Percentiles rank a stretch among this genome's conserved stretches.
Conservation (phyloP, 2,797 vertebrate species). For the Phoebastria nigripes region DNA sequence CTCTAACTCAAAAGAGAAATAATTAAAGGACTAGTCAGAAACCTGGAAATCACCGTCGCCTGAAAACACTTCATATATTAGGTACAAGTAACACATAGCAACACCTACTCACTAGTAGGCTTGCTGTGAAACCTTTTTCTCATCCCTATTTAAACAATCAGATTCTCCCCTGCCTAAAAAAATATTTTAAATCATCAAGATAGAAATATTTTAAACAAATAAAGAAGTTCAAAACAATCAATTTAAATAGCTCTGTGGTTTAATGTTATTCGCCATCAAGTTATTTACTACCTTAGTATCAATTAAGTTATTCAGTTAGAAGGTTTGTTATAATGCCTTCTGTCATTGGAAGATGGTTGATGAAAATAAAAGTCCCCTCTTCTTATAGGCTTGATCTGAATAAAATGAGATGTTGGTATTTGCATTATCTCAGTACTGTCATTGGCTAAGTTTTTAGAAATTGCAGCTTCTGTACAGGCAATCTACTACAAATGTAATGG, state of each 20-base stretch:
- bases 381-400: background rate
- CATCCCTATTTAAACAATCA: background rate
- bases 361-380: background rate
- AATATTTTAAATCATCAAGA: background rate
- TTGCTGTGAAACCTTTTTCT: background rate
- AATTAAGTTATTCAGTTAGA: background rate
- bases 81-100: background rate
- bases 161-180: background rate
- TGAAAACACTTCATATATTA: background rate
- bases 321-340: background rate
- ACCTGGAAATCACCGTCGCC: background rate
- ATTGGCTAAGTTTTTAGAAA: background rate
- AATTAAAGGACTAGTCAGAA: background rate
- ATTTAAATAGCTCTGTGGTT: background rate
- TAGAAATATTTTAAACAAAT: background rate
- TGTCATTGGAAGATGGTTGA: background rate
- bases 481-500: background rate
- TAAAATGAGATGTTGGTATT: background rate
- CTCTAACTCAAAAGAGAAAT: background rate
- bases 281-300: background rate
- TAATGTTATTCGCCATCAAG: background rate
- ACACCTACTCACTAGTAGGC: background rate
- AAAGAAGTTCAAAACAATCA: background rate
- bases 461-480: background rate
- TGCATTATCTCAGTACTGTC: background rate